Base-by-base conservation (phyloP, 2,113 vertebrate species). In the Galeopterus variegatus region DNA sequence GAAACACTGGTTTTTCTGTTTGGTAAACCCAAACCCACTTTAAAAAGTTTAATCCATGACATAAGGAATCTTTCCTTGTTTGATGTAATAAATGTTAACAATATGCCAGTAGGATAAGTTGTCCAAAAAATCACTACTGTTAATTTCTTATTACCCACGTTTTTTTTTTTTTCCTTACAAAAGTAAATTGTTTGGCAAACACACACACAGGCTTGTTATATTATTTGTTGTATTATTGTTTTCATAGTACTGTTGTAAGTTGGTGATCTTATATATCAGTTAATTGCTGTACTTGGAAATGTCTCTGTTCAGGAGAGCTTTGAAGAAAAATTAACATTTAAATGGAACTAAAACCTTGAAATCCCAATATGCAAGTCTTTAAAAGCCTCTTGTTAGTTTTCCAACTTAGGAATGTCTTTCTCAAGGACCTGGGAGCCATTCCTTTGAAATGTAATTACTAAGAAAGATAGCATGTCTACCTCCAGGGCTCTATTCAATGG, bases 351-450 rank as follows among this genome's bases (percentile, higher is more conserved):
- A 72, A 92, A 65, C 56, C 79, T 18, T 64, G 21, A 87, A 81
- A 80, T 90, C 8, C 1, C 45, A 79, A 21, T 60, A 82, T 45
- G 1, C 36, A 69, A 83, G 54, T 88, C 88, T 52, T 73, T 31
- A 69, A 87, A 89, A 87, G 8, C 28, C 6, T 56, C 36, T 80
- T 85, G 41, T 54, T 85, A 50, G 41, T 85, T 97, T 92, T 93
- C 62, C 13, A 80, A 72, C 4, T 13, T 6, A 80, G 24, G 8
- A 77, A 52, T 87, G 14, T 41, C 23, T 83, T 97, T 72, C 17
- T 91, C 56, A 33, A 91, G 54, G 45, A 82, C 26, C 21, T 70
- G 19, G 62, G 48, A 87, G 45, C 31, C 69, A 65, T n/a, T 1
- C 10, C 3, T 80, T 91, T 79, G 31, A 92, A 85, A 73, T 89